These are phyloP conservation scores for Scartelaos histophorus DNA, from an alignment of 2,113 vertebrate species.

Conservation along the genomic window DNA sequence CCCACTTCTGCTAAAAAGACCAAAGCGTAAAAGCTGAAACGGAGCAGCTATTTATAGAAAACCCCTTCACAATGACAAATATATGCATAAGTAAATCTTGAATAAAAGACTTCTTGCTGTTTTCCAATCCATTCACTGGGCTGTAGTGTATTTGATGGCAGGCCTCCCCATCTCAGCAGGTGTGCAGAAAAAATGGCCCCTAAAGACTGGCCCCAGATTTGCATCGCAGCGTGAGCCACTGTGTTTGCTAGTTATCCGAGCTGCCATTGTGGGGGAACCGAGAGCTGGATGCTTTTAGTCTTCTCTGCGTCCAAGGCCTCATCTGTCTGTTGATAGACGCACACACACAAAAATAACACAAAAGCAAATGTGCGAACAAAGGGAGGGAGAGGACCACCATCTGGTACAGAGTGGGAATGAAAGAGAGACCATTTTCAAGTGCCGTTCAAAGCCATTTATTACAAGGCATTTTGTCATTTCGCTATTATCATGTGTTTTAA, in stretches of 20 bases:
- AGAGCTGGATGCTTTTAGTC: slow-evolving; percentile 34
- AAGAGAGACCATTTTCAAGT: slow-evolving; percentile 25
- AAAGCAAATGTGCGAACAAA: slow-evolving; percentile 54
- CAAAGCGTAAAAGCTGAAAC: slow-evolving; percentile 7
- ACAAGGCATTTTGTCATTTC: slow-evolving; percentile 21
- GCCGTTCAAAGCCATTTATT: slow-evolving; percentile 33
- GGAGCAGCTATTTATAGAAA: slow-evolving; percentile 37
- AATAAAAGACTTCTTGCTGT: slow-evolving; percentile 15
- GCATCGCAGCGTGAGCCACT: slow-evolving; percentile 36
- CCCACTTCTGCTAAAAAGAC: slow-evolving; percentile 7
- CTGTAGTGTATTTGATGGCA: slow-evolving; percentile 48
- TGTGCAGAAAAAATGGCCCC: slow-evolving; percentile 30
- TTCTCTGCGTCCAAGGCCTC: slow-evolving; percentile 54
- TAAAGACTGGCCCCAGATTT: slow-evolving; percentile 38
- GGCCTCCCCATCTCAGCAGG: slow-evolving; percentile 28
- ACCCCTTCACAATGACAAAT: slow-evolving; percentile 30
- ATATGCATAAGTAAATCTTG: slow-evolving; percentile 28
- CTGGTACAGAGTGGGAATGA: slow-evolving; percentile 37
- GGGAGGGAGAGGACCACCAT: slow-evolving; percentile 55
- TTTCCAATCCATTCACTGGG: slow-evolving; percentile 6
- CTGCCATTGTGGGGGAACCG: slow-evolving; percentile 31
- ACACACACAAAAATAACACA: slow-evolving; percentile 54
- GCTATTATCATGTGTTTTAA: not conserved
- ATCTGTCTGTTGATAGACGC: slow-evolving; percentile 43
- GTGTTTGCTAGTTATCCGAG: slow-evolving; percentile 30